Base-by-base conservation (phyloP, 2,888 invertebrate species). In the Harpalus rubripes region DNA sequence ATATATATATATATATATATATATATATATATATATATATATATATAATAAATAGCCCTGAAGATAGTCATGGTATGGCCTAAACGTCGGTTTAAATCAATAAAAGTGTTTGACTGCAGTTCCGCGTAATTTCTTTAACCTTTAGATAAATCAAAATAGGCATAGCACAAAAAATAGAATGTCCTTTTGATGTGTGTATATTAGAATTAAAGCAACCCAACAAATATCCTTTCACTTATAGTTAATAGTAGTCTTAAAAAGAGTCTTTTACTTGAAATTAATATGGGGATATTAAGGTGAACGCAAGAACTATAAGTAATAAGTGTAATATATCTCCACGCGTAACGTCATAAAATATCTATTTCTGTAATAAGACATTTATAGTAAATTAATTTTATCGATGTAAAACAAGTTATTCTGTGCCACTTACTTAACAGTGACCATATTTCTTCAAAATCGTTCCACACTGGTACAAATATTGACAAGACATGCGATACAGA, bases 401-500 rank as follows among this genome's bases (percentile, higher is more conserved):
- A 84, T 78, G 59, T 84, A 76, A 78, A 76, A 84, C 68, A 52
- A 81, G 52, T 65, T 76, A 52, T 84, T 78, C 52, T 59, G 52
- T 78, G 65, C 56, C 84, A 84, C 84, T 84, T 78, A 61, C 52
- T 44, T 84, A 78, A 84, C 61, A 78, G 76, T 41, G 56, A 26
- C 56, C 59, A 85, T 80, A 80, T 85, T 58, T 83, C 83, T 83
- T 83, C 52, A 76, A 44, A 83, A 83, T 83, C 41, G 59, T 76
- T 83, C 56, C 58, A 15, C 41, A 61, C 41, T 80, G 68, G 44
- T 58, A 85, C 79, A 85, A 85, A 85, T 85, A 85, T 85, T 80
- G 85, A 80, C 79, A 85, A 32, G 68, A 80, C 85, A 85, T 85
- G 85, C 85, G 56, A 85, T 85, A 85, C 56, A 41, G 80, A 85